Evolutionary conservation across 2,888 invertebrate genomes (phyloP).

Genomic region (Cosmorhoe ocellata): DNA sequence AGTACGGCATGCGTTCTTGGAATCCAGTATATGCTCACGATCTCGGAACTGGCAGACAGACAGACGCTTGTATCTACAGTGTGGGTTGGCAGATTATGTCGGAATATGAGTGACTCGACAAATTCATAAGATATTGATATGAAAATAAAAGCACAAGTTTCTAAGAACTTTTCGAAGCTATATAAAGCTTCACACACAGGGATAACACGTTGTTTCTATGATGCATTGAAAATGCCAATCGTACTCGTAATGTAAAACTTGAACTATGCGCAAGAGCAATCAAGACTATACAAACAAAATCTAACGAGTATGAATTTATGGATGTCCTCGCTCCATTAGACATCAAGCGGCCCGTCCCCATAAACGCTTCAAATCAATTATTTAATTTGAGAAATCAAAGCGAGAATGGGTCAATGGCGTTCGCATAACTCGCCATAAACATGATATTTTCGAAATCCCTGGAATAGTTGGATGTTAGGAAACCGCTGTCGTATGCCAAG

Average conservation of each 20-base stretch:
- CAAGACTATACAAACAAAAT: slow-evolving; percentile 23
- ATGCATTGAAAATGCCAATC: slow-evolving; percentile 20
- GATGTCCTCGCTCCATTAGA: slow-evolving; percentile 41
- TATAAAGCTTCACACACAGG: slow-evolving; percentile 13
- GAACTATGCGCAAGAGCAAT: slow-evolving; percentile 3
- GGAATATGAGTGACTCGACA: slow-evolving; percentile 32
- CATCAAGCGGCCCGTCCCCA: slow-evolving; percentile 33
- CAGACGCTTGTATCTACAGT: slow-evolving; percentile 50
- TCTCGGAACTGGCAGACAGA: slow-evolving; percentile 48
- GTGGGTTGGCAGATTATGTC: slow-evolving; percentile 39
- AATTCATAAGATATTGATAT: slow-evolving; percentile 21
- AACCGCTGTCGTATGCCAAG: slow-evolving; percentile 57
- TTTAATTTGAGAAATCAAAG: slow-evolving; percentile 43
- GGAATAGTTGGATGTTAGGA: slow-evolving; percentile 56
- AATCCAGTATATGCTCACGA: slow-evolving; percentile 46
- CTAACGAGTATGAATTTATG: slow-evolving; percentile 27
- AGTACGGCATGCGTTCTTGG: slow-evolving; percentile 60
- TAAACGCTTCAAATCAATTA: slow-evolving; percentile 36
- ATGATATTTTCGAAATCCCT: slow-evolving; percentile 49
- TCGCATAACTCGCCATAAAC: slow-evolving; percentile 50
- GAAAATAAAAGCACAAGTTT: slow-evolving; percentile 4
- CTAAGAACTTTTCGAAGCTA: not conserved
- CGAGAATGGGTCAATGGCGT: slow-evolving; percentile 64
- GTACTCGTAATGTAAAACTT: slow-evolving; percentile 11
- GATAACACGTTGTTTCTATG: slow-evolving; percentile 25